Conservation (phyloP, 1,140 invertebrate genomes). For the Lasioglossum albipes region DNA sequence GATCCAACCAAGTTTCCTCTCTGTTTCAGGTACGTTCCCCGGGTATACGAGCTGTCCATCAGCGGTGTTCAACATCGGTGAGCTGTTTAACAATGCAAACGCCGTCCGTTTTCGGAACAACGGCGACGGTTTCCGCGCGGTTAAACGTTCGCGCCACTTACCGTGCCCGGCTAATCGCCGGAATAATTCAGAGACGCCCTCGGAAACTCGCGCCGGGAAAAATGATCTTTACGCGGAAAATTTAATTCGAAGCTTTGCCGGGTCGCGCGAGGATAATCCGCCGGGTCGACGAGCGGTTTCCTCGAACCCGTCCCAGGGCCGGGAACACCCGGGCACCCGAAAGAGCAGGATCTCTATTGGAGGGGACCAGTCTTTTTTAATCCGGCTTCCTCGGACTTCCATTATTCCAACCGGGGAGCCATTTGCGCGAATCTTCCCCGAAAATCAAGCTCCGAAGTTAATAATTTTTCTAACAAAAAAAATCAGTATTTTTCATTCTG, state of each 20-base stretch:
- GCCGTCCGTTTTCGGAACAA: neutral
- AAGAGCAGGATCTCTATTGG: no score
- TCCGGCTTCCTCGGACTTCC: no score
- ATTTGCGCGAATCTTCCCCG: no score
- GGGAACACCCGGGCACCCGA: no score
- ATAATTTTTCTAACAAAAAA: no score
- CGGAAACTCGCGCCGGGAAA: neutral
- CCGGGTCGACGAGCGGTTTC: neutral
- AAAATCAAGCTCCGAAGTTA: no score
- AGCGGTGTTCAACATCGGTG: neutral
- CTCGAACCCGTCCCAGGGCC: no score
- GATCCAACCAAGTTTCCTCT: no score
- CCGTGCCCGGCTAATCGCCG: neutral
- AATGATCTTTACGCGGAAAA: neutral
- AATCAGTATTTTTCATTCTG: no score
- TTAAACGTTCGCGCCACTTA: neutral
- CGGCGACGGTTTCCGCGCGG: neutral
- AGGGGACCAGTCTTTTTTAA: no score
- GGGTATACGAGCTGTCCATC: neutral
- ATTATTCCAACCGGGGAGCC: no score
- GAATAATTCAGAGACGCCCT: slow-evolving; percentile 5
- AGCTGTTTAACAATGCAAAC: slow-evolving; percentile 3
- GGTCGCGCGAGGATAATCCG: neutral
- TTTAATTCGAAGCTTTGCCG: slow-evolving; percentile 13
- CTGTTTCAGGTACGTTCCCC: slow-evolving; percentile 39